These are phyloP conservation scores for Branchellion lobata DNA, from an alignment of 2,888 invertebrate species.

Conservation along the genomic window DNA sequence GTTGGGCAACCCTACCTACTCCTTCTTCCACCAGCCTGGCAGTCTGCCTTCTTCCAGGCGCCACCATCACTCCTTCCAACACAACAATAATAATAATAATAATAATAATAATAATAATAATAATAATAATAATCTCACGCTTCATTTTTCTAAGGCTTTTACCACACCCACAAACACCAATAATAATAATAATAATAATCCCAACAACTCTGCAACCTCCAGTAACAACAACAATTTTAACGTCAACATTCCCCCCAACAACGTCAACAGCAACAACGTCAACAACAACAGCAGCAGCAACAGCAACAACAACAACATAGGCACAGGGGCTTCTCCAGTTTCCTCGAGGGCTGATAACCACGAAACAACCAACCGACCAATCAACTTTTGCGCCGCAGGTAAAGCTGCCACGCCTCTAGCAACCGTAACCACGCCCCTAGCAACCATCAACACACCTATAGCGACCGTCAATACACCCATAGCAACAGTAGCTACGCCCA, in stretches of 20 bases:
- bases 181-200: background rate
- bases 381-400: background rate
- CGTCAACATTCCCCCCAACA: slow-evolving; percentile 51
- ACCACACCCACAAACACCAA: too few species aligned
- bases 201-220: background rate
- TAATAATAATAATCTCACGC: too few species aligned
- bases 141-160: background rate
- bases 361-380: background rate
- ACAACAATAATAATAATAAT: too few species aligned
- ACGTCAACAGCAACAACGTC: slow-evolving; percentile 53
- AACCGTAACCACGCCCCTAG: background rate
- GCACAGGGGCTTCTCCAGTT: background rate
- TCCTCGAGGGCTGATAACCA: background rate
- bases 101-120: too few species aligned
- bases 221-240: slow-evolving; percentile 50
- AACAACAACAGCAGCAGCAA: background rate
- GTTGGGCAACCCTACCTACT: slow-evolving; percentile 44
- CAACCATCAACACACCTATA: background rate
- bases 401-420: background rate
- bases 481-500: background rate
- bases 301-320: slow-evolving; percentile 7
- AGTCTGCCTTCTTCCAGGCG: slow-evolving; percentile 43
- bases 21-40: slow-evolving; percentile 49
- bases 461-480: background rate
- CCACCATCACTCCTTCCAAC: slow-evolving; percentile 10